phyloP scores from a whole-genome alignment of 2,797 vertebrate genomes.

The Catharus ustulatus region DNA sequence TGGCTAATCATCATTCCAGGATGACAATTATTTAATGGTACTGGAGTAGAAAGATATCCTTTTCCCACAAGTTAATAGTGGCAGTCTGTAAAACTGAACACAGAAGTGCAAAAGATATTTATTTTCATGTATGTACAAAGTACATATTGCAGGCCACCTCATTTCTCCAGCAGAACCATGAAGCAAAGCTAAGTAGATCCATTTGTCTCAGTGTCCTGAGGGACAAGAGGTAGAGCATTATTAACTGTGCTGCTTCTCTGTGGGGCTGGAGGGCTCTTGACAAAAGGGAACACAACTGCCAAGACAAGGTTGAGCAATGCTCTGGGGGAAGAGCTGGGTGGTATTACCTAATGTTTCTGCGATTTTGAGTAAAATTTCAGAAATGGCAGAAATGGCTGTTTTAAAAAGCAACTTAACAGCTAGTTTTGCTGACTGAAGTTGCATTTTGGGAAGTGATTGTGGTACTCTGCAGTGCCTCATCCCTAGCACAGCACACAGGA shows the following conservation, averaged over 20 bases:
- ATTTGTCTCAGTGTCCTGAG: not conserved
- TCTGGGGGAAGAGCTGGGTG: slow-evolving; percentile 57
- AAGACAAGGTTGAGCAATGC: slow-evolving; percentile 32
- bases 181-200: slow-evolving; percentile 7
- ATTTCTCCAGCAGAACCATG: not conserved
- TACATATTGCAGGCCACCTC: not conserved
- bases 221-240: not conserved
- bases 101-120: not conserved
- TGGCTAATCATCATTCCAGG: not conserved
- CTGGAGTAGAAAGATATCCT: not conserved
- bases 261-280: not conserved
- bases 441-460: not conserved
- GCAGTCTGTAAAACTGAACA: not conserved
- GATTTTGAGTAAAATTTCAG: slow-evolving; percentile 42
- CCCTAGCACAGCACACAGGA: accelerated
- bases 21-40: not conserved
- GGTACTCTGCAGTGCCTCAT: not conserved
- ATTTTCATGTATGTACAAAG: not conserved
- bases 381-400: slow-evolving; percentile 33
- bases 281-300: slow-evolving; percentile 36
- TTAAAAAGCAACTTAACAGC: not conserved
- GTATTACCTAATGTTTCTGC: slow-evolving; percentile 47
- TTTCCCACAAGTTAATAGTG: not conserved
- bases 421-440: not conserved
- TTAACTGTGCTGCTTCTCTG: not conserved